phyloP scores from a whole-genome alignment of 2,797 vertebrate genomes.

The Momotus momota region DNA sequence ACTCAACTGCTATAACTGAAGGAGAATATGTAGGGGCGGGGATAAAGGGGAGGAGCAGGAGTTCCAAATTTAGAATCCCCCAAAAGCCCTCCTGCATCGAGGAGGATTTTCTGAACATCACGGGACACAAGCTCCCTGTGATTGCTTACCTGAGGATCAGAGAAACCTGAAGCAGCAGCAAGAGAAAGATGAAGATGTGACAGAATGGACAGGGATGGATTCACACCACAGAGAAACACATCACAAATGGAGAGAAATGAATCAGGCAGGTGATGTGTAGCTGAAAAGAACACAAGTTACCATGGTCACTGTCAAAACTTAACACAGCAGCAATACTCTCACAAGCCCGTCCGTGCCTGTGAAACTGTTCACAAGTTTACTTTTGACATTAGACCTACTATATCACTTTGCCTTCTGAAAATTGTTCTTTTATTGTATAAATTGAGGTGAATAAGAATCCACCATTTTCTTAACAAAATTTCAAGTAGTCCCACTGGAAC shows the following conservation, averaged over 20 bases:
- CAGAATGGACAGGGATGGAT: constrained; percentile 78
- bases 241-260: constrained; percentile 81
- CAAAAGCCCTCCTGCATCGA: neutral
- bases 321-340: constrained; percentile 40
- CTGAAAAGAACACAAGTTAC: constrained; percentile 80
- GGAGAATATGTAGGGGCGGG: neutral
- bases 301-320: constrained; percentile 51
- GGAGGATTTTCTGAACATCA: neutral
- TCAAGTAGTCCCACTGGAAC: neutral
- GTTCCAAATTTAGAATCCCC: neutral
- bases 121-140: neutral
- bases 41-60: neutral
- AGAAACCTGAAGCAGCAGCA: constrained; percentile 76
- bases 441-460: neutral
- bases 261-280: constrained; percentile 72
- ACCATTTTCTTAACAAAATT: neutral
- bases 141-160: constrained; percentile 75
- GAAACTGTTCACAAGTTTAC: neutral
- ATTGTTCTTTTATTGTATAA: neutral
- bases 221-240: constrained; percentile 82
- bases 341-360: neutral
- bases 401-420: neutral
- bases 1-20: neutral
- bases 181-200: constrained; percentile 79
- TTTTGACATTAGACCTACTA: neutral